phyloP scores from a whole-genome alignment of 2,113 vertebrate genomes.

The Anas platyrhynchos region DNA sequence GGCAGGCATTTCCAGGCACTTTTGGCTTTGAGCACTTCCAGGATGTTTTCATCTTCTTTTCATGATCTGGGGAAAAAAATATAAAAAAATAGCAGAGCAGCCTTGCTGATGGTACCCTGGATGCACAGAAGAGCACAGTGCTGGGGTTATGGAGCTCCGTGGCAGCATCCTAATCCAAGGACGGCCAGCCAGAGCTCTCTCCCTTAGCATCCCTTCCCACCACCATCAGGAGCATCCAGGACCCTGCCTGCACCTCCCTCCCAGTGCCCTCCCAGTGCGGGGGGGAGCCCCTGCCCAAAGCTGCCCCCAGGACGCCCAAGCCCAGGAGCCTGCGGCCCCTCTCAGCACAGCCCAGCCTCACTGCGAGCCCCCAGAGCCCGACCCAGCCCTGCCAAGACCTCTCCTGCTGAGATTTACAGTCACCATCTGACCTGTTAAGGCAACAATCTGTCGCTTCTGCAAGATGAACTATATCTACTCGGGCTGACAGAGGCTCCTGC shows the following conservation, averaged over 20 bases:
- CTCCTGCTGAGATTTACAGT: constrained; percentile 52
- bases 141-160: not conserved
- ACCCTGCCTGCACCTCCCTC: not conserved
- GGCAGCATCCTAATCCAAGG: not conserved
- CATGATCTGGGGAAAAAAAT: not conserved
- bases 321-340: not conserved
- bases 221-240: not conserved
- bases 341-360: not conserved
- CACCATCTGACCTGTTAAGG: constrained; percentile 46
- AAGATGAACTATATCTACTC: constrained; percentile 5
- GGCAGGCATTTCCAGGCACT: not conserved
- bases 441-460: constrained; percentile 25
- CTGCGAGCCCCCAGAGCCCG: not conserved
- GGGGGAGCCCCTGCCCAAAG: not conserved
- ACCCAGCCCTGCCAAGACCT: not conserved
- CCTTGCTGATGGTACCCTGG: too few relatives aligned
- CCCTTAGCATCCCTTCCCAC: not conserved
- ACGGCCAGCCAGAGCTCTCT: not conserved
- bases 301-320: accelerated
- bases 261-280: too few relatives aligned
- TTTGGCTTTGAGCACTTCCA: not conserved
- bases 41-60: not conserved
- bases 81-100: not conserved
- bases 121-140: not conserved
- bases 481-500: not conserved